Base-by-base conservation (phyloP, 2,113 vertebrate genomes). In the Heterotilapia buettikoferi region DNA sequence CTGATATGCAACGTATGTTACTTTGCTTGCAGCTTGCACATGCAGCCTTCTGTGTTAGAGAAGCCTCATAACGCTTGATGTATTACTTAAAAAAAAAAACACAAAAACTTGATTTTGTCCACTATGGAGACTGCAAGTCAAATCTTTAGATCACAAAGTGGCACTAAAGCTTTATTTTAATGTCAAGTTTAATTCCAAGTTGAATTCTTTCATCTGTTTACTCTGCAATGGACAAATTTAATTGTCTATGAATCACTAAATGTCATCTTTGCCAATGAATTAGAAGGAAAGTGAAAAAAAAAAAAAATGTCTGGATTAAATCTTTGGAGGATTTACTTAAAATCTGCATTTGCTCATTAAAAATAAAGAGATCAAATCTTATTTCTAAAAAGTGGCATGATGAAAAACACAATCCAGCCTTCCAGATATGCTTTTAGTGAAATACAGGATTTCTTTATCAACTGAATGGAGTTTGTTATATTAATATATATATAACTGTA, bases 21-120 rank as follows among this genome's bases (percentile, higher is more conserved):
- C 82, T 84, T 89, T 89, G 81, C 84, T 85, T 80, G 88, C 56
- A 83, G 83, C 84, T 85, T 80, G 88, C 56, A 83, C 61, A 66
- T 66, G 88, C 56, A 83, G 61, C 82, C 71, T 82, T 66, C 40
- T 4, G 24, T 66, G 19, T 57, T 52, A 12, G 19, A 76, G 16
- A 19, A 84, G 81, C 78, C 45, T 68, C 16, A 61, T 6, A 56
- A 19, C 2, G 38, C 83, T 84, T 71, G 18, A 8, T 79, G 63
- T 53, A 2, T 18, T 8, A 5, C 59, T 53, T 84, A 12, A 36
- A 50, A 26, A 45, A 12, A 36, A 50, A 26, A 45, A 45, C 14
- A 14, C 24, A 18, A 10, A 9, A 73, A 45, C 24, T 47, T 19
- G 4, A 47, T 29, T 76, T 50, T 0, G 4, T 50, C 9, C 40